These are phyloP conservation scores for Leptinotarsa undecemlineata DNA, from an alignment of 1,140 invertebrate genomes.

Conservation along the genomic window DNA sequence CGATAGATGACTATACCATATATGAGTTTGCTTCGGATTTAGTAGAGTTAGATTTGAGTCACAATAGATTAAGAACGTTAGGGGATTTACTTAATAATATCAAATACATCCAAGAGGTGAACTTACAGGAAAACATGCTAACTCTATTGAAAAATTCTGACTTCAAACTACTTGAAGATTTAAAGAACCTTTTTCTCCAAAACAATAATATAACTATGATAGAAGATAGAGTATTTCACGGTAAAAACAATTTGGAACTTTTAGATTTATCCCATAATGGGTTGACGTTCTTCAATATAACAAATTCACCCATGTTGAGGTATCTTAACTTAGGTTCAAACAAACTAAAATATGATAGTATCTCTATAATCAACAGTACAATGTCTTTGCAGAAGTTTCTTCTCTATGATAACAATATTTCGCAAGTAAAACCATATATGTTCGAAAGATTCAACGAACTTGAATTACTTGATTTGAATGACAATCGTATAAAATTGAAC, in stretches of 20 bases:
- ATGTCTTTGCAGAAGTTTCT: constrained; percentile 28
- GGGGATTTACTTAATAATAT: constrained; percentile 34
- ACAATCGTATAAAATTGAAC: constrained; percentile 38
- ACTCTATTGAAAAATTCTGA: constrained; percentile 23
- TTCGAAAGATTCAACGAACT: constrained; percentile 34
- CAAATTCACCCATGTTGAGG: constrained; percentile 31
- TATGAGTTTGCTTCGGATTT: constrained; percentile 25
- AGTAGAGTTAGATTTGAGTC: constrained; percentile 40
- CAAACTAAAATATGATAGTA: constrained; percentile 26
- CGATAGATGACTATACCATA: constrained; percentile 17
- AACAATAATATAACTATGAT: constrained; percentile 30
- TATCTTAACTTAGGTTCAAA: constrained; percentile 42
- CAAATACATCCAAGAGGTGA: constrained; percentile 32
- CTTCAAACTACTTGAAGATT: constrained; percentile 25
- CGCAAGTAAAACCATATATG: constrained; percentile 18
- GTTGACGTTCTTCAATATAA: constrained; percentile 25
- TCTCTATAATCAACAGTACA: constrained; percentile 32
- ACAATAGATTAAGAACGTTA: constrained; percentile 41
- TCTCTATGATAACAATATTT: constrained; percentile 35
- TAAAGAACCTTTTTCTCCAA: constrained; percentile 30
- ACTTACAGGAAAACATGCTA: constrained; percentile 38
- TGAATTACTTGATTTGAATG: constrained; percentile 36
- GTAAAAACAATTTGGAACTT: constrained; percentile 28
- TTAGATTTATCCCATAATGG: constrained; percentile 42
- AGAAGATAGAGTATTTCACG: constrained; percentile 29